Conservation (phyloP, 2,888 invertebrate genomes). For the Nephrotoma appendiculata region DNA sequence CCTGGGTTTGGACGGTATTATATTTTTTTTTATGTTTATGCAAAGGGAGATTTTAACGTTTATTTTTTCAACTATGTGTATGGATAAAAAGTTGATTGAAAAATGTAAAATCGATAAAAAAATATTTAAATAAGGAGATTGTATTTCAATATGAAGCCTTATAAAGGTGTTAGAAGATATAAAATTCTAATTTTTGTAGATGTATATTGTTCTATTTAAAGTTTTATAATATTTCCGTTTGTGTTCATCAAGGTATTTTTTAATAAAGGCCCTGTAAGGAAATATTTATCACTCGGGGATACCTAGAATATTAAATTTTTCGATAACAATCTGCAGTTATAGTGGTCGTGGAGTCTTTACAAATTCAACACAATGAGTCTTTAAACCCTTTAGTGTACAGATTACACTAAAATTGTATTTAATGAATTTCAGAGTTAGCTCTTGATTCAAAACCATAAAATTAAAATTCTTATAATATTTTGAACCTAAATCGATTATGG, state of each 20-base stretch:
- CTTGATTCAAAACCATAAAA: no score
- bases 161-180: not conserved
- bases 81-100: not conserved
- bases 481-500: no score
- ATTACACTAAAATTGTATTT: no score
- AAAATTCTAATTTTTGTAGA: not conserved
- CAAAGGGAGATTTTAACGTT: not conserved
- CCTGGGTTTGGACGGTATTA: not conserved
- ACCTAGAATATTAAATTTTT: not conserved
- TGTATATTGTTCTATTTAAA: not conserved
- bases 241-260: not conserved
- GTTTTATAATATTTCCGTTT: not conserved
- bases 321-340: not conserved
- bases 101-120: not conserved
- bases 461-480: no score
- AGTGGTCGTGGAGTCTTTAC: no score
- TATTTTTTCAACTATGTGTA: not conserved
- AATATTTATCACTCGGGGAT: no score
- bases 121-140: not conserved
- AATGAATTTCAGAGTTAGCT: no score
- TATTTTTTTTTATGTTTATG: not conserved
- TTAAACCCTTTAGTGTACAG: no score
- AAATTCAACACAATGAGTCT: no score
- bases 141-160: not conserved
- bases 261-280: not conserved